Base-by-base conservation (phyloP, 2,797 vertebrate species). In the Gymnodraco acuticeps region DNA sequence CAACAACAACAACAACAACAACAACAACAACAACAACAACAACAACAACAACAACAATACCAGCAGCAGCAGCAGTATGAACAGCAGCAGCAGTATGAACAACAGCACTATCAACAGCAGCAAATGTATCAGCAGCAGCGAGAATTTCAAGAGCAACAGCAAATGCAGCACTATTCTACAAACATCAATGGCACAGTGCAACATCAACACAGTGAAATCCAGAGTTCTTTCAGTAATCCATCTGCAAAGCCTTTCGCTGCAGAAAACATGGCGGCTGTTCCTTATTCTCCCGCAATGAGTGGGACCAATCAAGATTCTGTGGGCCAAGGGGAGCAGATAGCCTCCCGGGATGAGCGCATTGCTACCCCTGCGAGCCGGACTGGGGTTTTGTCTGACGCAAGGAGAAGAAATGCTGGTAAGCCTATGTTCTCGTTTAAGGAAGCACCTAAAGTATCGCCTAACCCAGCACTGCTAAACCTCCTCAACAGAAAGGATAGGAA, bases 351-450 rank as follows among this genome's bases (percentile, higher is more conserved):
- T 62, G 98, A 99, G 78, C 95, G 98, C 72, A 99, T 99, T 78
- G 94, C 97, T 0, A 97, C 98, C 69, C 98, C 98, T 15, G 98
- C 98, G 16, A 97, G 96, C 74, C 96, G 92, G 85, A 97, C 97
- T 0, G 98, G 98, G 1, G 93, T 99, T 64, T 81, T 99, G 82
- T 94, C 95, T 82, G 98, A 99, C 72, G 93, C 96, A 67, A 96
- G 91, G 73, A 95, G 87, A 83, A 96, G 92, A 76, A 95, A 88
- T 88, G 90, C 93, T 7, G 87, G 92, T 17, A 99, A 98, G 81
- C 98, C 97, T 5, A 99, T 99, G 98, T 99, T 99, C 90, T 97
- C 96, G 7, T 99, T 99, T 83, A 98, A 97, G 88, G 97, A 99
- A 2, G 66, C 95, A 27, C 97, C 96, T 52, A 99, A 99, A 87